Percentiles rank a stretch among this genome's conserved stretches.
These are phyloP conservation scores for Idaea straminata DNA, from an alignment of 2,888 invertebrate genomes.

Conservation along the genomic window DNA sequence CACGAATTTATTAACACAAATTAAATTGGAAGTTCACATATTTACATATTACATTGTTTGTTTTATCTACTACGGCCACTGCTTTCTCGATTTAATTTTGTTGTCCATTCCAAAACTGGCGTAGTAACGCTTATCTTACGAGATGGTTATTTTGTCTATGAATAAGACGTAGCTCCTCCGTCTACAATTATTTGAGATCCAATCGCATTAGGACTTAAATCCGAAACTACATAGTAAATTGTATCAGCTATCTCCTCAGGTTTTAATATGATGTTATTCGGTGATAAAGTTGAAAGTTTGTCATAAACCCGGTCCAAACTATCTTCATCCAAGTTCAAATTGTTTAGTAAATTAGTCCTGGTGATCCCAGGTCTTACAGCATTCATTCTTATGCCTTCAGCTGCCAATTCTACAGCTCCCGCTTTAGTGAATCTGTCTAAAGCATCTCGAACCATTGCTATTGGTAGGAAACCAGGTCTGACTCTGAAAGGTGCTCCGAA, in stretches of 20 bases:
- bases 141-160: too few species aligned
- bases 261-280: slow-evolving; percentile 47
- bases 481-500: slow-evolving; percentile 46
- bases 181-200: slow-evolving; percentile 49
- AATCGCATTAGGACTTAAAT: slow-evolving; percentile 47
- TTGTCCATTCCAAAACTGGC: too few species aligned
- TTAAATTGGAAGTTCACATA: too few species aligned
- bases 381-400: slow-evolving; percentile 58
- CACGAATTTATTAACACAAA: too few species aligned
- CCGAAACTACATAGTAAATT: slow-evolving; percentile 53
- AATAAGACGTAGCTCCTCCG: slow-evolving; percentile 39
- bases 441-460: slow-evolving; percentile 50
- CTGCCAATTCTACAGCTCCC: slow-evolving; percentile 50
- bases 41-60: too few species aligned
- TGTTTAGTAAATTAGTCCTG: slow-evolving; percentile 52
- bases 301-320: slow-evolving; percentile 44
- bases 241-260: slow-evolving; percentile 58
- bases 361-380: slow-evolving; percentile 58
- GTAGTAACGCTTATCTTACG: too few species aligned
- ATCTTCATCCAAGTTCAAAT: slow-evolving; percentile 50
- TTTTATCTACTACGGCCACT: too few species aligned
- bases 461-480: slow-evolving; percentile 51
- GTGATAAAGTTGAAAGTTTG: slow-evolving; percentile 40
- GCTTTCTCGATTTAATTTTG: too few species aligned
- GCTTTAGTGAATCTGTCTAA: slow-evolving; percentile 53